Evolutionary conservation across 2,888 invertebrate genomes (phyloP), one percentile per base, ranked within the genome.

Genomic region (Pogonocherus hispidulus): DNA sequence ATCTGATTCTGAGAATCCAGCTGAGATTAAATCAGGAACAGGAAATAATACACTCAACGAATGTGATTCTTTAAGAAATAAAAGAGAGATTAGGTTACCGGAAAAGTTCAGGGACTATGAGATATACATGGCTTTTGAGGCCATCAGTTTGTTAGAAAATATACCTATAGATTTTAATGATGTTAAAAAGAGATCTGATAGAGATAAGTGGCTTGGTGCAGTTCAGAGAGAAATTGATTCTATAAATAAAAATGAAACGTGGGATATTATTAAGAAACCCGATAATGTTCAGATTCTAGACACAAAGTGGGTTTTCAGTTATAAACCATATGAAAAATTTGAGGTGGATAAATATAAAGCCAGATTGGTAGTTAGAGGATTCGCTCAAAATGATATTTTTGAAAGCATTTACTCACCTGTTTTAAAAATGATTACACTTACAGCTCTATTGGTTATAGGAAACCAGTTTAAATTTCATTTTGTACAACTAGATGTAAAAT

Each of bases 41-140:
- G 37, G 37, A 23, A 44, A 44, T 11, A 47, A 27, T 14, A 46
- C n/a, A 19, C 47, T 44, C 57, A 19, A 57, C 23, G 32, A 44
- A 67, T 19, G 32, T 59, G 41, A 59, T 19, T 47, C 19, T 41
- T n/a, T 41, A 14, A 16, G 41, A 63, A 60, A 57, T 32, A 74
- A 59, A 56, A 57, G 69, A 69, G 37, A 19, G 20, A 41, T 14
- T 49, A 57, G 66, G 56, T 35, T 70, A 37, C 67, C 67, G 16
- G 27, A 19, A 32, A 63, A 20, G 66, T 74, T 52, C 46, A 44
- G 66, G 9, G 72, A 76, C 51, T 75, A 68, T 55, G 72, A 75
- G 44, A 57, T 74, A 57, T 73, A 74, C 46, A 67, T 70, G 68
- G 74, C 73, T 22, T 74, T 74, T 69, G 71, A 73, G 56, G 72